Percentiles rank a stretch among this genome's conserved stretches.
Conservation (phyloP, 2,888 invertebrate genomes). For the Laspeyria flexula region DNA sequence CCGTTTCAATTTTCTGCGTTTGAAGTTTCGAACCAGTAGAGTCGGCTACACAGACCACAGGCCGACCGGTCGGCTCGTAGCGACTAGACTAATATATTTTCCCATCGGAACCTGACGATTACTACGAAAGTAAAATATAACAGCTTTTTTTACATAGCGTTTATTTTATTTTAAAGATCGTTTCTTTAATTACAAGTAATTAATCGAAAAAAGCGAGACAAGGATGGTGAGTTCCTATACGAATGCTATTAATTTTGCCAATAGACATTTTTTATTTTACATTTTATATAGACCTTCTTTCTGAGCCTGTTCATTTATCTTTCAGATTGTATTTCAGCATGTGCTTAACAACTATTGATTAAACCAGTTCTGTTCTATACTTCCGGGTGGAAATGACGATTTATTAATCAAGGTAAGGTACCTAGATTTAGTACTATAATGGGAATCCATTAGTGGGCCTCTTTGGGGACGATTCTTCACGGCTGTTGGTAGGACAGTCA, state of each 20-base stretch:
- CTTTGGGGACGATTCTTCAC: constrained; percentile 55
- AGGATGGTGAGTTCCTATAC: constrained; percentile 22
- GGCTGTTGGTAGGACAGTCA: constrained; percentile 68
- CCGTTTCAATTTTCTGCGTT: constrained; percentile 13
- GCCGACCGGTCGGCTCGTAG: constrained; percentile 22
- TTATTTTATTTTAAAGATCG: constrained; percentile 24
- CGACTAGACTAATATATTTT: constrained; percentile 40
- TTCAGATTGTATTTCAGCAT: constrained; percentile 14
- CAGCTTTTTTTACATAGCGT: constrained; percentile 26
- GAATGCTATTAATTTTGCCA: constrained; percentile 25
- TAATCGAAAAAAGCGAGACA: constrained; percentile 24
- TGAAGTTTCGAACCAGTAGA: constrained; percentile 11
- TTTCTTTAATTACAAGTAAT: constrained; percentile 29
- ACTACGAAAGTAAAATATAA: constrained; percentile 35
- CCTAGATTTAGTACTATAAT: constrained; percentile 32
- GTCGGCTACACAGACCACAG: constrained; percentile 15
- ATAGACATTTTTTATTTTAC: constrained; percentile 14
- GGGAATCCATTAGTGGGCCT: constrained; percentile 56
- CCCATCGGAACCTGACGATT: constrained; percentile 36
- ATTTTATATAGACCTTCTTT: too few relatives aligned
- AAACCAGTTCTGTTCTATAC: constrained; percentile 26
- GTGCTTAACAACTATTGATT: not conserved
- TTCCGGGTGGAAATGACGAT: constrained; percentile 35
- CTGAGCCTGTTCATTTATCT: constrained; percentile 9
- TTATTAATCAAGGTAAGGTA: constrained; percentile 23